Evolutionary conservation across 2,113 vertebrate species (phyloP).

Genomic region (Oryzias woworae): DNA sequence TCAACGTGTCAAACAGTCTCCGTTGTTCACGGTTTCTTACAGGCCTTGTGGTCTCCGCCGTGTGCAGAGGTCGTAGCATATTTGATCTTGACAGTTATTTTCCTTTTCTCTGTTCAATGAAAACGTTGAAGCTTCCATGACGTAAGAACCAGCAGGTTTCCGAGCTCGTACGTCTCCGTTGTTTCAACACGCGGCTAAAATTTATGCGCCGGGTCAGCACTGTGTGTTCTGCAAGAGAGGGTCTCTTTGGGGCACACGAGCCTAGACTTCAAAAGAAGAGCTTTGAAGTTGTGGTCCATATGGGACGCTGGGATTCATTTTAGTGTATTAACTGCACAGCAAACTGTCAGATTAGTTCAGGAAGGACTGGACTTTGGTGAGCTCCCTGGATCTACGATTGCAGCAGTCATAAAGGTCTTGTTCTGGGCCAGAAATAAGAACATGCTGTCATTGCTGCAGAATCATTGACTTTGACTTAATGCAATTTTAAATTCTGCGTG

Average conservation of each 20-base stretch:
- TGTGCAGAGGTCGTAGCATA: not conserved
- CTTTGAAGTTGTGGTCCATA: constrained; percentile 51
- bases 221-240: constrained; percentile 11
- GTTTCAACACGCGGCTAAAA: constrained; percentile 1
- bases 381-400: constrained; percentile 18
- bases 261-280: constrained; percentile 44
- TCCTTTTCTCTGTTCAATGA: no score
- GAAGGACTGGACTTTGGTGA: constrained; percentile 25
- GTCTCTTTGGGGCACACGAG: constrained; percentile 31
- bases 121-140: constrained; percentile 9
- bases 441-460: constrained; percentile 20
- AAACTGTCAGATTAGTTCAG: constrained; percentile 35
- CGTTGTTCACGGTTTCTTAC: constrained; percentile 12
- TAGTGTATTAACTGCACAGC: not conserved
- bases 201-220: constrained; percentile 16
- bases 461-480: constrained; percentile 16
- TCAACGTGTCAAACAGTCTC: constrained; percentile 24
- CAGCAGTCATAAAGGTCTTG: constrained; percentile 13
- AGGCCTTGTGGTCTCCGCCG: not conserved
- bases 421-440: constrained; percentile 12
- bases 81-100: no score
- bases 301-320: constrained; percentile 42
- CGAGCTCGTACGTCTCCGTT: constrained; percentile 11
- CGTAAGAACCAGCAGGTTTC: constrained; percentile 6
- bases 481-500: not conserved